Percentiles rank a stretch among this genome's conserved stretches.
Conservation (phyloP, 2,113 vertebrate species). For the Brachirus orientalis region DNA sequence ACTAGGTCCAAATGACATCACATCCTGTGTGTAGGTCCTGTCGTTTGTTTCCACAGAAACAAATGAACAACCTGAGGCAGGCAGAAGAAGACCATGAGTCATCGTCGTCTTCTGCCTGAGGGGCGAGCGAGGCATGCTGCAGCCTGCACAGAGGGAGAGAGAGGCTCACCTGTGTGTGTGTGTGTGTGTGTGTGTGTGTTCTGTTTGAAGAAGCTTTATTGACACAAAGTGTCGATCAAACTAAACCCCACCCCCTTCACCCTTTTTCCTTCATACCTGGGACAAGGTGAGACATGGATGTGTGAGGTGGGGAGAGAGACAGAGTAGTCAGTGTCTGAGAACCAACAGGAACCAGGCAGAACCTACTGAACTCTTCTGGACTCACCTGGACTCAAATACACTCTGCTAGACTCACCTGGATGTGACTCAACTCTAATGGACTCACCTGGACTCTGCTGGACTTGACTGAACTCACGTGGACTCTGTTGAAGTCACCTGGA, state of each 20-base stretch:
- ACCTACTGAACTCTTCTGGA: constrained; percentile 1
- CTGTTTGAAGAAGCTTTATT: too few relatives aligned
- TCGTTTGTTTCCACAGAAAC: too few relatives aligned
- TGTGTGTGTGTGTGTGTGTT: too few relatives aligned
- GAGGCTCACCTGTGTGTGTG: too few relatives aligned
- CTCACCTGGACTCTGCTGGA: constrained; percentile 15
- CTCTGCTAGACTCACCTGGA: constrained; percentile 12
- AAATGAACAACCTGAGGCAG: too few relatives aligned
- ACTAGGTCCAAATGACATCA: too few relatives aligned
- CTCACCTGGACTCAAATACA: constrained; percentile 7
- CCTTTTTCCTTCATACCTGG: constrained; percentile 31
- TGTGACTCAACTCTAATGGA: too few relatives aligned
- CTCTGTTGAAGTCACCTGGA: too few relatives aligned
- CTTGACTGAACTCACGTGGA: too few relatives aligned
- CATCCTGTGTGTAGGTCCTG: too few relatives aligned
- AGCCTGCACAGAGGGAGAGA: constrained; percentile 40
- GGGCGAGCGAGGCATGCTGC: constrained; percentile 38
- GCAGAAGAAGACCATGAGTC: too few relatives aligned
- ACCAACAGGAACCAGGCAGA: constrained; percentile 10
- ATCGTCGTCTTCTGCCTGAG: constrained; percentile 2
- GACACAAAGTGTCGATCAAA: background rate
- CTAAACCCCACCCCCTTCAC: constrained; percentile 23
- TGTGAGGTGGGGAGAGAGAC: constrained; percentile 21
- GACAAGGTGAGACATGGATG: constrained; percentile 40
- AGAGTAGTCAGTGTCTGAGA: constrained; percentile 18